These are phyloP conservation scores for Melanaphis sacchari DNA, from an alignment of 1,140 invertebrate genomes.

Conservation along the genomic window DNA sequence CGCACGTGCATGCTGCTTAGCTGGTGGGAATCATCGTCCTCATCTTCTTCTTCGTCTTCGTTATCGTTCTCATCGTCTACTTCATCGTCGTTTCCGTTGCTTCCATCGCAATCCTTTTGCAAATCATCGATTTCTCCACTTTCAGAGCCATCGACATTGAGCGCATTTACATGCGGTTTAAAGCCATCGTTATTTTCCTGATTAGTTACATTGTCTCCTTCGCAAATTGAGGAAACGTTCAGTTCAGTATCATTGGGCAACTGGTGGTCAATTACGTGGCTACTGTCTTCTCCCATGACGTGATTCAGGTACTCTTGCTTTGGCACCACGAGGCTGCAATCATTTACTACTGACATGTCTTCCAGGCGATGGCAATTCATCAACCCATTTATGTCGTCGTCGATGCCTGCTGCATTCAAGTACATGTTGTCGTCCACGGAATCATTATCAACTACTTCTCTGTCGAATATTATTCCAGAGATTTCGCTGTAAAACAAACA, in stretches of 20 bases:
- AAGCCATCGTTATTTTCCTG: neutral
- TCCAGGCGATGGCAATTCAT: neutral
- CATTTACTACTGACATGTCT: neutral
- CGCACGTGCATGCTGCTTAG: neutral
- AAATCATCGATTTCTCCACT: neutral
- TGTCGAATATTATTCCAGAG: neutral
- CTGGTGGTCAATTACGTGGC: neutral
- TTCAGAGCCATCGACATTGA: too few relatives aligned
- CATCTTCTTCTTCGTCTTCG: neutral
- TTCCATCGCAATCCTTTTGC: neutral
- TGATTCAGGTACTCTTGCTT: neutral
- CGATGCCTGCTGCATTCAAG: neutral
- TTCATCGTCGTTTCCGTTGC: neutral
- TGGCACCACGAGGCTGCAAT: neutral
- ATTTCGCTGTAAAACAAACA: neutral
- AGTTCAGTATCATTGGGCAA: neutral
- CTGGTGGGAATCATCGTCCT: neutral
- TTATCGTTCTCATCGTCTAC: neutral
- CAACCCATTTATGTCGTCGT: neutral
- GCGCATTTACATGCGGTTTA: neutral
- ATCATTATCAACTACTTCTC: neutral
- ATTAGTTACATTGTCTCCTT: neutral
- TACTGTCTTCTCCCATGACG: neutral
- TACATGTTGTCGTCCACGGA: constrained; percentile 10
- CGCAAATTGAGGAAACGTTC: neutral